These are phyloP conservation scores for Diachasma alloeum DNA, from an alignment of 1,140 invertebrate genomes.

Conservation along the genomic window DNA sequence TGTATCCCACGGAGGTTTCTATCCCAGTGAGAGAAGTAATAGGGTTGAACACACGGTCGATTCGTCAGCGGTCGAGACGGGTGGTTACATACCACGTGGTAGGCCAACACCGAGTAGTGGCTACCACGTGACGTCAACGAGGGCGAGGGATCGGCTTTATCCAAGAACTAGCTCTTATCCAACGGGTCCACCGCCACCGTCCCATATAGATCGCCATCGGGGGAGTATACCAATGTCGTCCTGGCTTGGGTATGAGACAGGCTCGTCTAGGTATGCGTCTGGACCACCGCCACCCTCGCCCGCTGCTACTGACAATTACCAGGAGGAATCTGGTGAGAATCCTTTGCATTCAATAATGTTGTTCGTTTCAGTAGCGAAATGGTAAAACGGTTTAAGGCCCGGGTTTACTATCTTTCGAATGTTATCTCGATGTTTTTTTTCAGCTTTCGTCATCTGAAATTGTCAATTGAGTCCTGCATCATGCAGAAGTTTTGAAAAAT, in stretches of 20 bases:
- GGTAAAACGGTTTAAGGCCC: too few species aligned
- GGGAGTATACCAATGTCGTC: conserved; percentile 50
- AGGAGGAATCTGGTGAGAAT: conserved; percentile 52
- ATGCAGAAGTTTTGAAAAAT: too few species aligned
- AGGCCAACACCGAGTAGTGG: conserved; percentile 52
- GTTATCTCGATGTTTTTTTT: too few species aligned
- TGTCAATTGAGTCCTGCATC: too few species aligned
- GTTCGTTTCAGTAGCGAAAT: too few species aligned
- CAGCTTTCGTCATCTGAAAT: too few species aligned
- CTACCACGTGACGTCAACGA: conserved; percentile 61
- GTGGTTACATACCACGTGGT: conserved; percentile 54
- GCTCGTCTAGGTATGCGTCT: conserved; percentile 55
- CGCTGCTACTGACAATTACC: conserved; percentile 53
- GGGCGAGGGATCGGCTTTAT: conserved; percentile 62
- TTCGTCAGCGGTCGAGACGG: conserved; percentile 52
- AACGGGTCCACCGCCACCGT: conserved; percentile 58
- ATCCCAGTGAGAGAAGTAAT: conserved; percentile 51
- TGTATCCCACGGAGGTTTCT: conserved; percentile 56
- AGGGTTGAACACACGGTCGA: conserved; percentile 53
- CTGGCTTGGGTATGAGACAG: conserved; percentile 55
- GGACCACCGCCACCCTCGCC: conserved; percentile 56
- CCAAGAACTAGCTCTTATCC: conserved; percentile 55
- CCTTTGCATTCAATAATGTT: neutral
- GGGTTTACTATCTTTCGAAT: too few species aligned
- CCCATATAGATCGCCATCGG: conserved; percentile 60